phyloP scores from a whole-genome alignment of 2,888 invertebrate genomes.

The Amphimallon solstitiale region DNA sequence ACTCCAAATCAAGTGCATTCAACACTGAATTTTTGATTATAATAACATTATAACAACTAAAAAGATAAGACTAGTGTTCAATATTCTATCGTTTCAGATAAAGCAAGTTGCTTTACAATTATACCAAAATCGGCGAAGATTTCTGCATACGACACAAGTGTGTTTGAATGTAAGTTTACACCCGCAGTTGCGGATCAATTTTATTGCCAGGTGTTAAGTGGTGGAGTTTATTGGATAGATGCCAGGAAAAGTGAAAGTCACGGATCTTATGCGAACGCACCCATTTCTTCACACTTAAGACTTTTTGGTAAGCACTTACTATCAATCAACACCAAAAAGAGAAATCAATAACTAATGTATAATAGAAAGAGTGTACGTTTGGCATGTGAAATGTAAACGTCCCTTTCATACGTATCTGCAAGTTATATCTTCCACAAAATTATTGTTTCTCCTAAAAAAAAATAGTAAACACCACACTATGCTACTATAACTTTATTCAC shows the following conservation, averaged over 20 bases:
- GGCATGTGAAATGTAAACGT: too few relatives aligned
- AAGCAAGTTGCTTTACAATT: slow-evolving; percentile 53
- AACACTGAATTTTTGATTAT: too few relatives aligned
- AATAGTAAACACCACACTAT: not conserved
- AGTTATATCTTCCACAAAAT: too few relatives aligned
- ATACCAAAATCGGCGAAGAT: slow-evolving; percentile 53
- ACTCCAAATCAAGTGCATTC: too few relatives aligned
- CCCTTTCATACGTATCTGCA: too few relatives aligned
- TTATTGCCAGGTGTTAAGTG: slow-evolving; percentile 54
- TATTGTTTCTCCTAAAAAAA: not conserved
- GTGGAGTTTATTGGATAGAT: slow-evolving; percentile 53
- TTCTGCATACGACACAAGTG: slow-evolving; percentile 50
- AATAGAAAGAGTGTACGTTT: too few relatives aligned
- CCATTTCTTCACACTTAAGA: slow-evolving; percentile 51
- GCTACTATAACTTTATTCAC: too few relatives aligned
- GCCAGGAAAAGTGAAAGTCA: slow-evolving; percentile 18
- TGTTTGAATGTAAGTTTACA: slow-evolving; percentile 58
- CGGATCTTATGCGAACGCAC: slow-evolving; percentile 41
- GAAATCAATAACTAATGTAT: too few relatives aligned
- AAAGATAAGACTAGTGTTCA: not conserved
- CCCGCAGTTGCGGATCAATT: slow-evolving; percentile 53
- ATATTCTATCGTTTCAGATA: slow-evolving; percentile 47
- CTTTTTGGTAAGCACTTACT: slow-evolving; percentile 50
- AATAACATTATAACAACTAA: too few relatives aligned
- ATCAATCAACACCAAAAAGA: too few relatives aligned